Conservation (phyloP, 2,888 invertebrate species). For the Chrysina gloriosa region DNA sequence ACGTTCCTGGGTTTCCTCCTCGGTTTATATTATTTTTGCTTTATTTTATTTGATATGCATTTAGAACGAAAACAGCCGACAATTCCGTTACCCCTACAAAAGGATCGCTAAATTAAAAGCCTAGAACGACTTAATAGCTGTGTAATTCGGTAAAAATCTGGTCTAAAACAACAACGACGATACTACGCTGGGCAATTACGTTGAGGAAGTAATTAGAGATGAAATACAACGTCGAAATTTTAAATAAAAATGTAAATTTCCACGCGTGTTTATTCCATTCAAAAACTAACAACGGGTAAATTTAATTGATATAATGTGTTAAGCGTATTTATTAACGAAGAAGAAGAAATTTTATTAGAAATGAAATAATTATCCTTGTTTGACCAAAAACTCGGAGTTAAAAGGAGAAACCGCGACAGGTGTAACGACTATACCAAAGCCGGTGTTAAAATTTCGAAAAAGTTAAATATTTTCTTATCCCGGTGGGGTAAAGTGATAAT, state of each 20-base stretch:
- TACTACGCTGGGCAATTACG: constrained; percentile 4
- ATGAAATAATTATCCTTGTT: no score
- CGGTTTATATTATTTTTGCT: not conserved
- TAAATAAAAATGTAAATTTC: constrained; percentile 20
- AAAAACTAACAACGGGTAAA: constrained; percentile 10
- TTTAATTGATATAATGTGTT: constrained; percentile 30
- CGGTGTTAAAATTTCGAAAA: constrained; percentile 5
- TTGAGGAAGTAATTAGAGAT: constrained; percentile 23
- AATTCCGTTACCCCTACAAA: no score
- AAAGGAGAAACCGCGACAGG: no score
- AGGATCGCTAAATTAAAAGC: no score
- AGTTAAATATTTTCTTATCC: not conserved
- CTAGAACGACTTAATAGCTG: not conserved
- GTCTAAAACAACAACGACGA: not conserved
- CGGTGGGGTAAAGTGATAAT: constrained; percentile 19
- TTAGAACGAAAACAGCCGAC: no score
- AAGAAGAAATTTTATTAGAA: no score
- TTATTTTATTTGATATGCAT: no score
- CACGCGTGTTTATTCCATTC: not conserved
- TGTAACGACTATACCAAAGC: no score
- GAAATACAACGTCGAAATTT: not conserved
- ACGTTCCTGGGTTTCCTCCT: no score
- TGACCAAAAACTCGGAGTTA: not conserved
- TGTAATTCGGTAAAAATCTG: constrained; percentile 17
- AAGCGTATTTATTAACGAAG: constrained; percentile 22